Evolutionary conservation across 2,113 vertebrate genomes (phyloP).

Genomic region (Urocynchramus pylzowi): DNA sequence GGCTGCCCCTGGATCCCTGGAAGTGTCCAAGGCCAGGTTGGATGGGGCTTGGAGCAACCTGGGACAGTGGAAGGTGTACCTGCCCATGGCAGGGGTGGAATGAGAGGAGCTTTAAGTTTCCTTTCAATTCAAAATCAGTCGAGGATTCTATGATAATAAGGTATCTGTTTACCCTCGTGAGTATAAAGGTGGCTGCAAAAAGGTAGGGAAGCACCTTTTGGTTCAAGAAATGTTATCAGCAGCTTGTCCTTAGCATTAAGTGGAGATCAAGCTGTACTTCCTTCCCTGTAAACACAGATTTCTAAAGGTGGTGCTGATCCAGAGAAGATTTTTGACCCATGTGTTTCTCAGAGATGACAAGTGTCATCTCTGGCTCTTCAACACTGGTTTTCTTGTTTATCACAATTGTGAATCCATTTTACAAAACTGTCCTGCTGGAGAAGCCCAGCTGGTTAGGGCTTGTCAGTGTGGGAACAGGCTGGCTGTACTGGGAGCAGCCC

Average conservation of each 20-base stretch:
- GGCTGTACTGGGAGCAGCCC: neutral
- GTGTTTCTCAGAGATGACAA: neutral
- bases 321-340: neutral
- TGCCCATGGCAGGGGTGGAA: neutral
- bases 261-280: neutral
- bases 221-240: neutral
- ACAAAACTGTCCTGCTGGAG: neutral
- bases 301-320: neutral
- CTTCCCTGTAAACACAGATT: neutral
- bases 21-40: accelerated
- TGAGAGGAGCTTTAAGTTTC: neutral
- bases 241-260: neutral
- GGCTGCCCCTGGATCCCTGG: neutral
- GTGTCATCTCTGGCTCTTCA: neutral
- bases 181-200: neutral
- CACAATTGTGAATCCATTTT: neutral
- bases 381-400: neutral
- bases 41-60: accelerated
- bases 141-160: neutral
- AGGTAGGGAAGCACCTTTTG: neutral
- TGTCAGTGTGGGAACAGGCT: neutral
- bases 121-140: neutral
- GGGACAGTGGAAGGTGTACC: neutral
- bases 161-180: neutral
- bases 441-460: neutral